Evolutionary conservation across 2,113 vertebrate genomes (phyloP).

Genomic region (Hymenochirus boettgeri): DNA sequence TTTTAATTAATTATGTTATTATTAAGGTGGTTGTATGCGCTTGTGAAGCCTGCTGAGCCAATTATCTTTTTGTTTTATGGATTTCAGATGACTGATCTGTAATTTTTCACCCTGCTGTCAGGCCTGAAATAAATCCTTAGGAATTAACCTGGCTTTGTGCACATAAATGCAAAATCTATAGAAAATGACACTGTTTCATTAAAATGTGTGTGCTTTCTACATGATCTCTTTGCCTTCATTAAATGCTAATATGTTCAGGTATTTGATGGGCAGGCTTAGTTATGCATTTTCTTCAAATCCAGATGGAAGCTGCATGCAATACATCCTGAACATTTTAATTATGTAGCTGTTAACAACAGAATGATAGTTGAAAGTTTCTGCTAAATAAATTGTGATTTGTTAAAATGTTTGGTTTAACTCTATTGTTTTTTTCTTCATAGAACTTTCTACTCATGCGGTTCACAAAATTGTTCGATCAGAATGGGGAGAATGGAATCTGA

Average conservation of each 20-base stretch:
- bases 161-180: constrained; percentile 14
- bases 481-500: constrained; percentile 59
- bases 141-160: background rate
- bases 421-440: constrained; percentile 10
- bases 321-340: constrained; percentile 14
- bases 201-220: background rate
- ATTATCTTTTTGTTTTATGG: background rate
- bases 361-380: background rate
- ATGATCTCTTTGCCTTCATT: constrained; percentile 1
- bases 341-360: constrained; percentile 15
- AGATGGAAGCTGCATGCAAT: background rate
- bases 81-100: background rate
- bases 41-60: background rate
- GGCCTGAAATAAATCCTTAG: background rate
- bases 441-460: constrained; percentile 9
- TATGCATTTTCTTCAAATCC: constrained; percentile 9
- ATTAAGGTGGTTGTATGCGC: background rate
- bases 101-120: background rate
- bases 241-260: background rate
- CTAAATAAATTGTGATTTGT: background rate
- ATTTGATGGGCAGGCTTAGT: constrained; percentile 8
- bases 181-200: background rate
- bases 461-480: constrained; percentile 36
- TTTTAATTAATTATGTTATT: background rate
- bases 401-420: background rate